Evolutionary conservation across 2,113 vertebrate genomes (phyloP).

Genomic region (Aldabrachelys gigantea): DNA sequence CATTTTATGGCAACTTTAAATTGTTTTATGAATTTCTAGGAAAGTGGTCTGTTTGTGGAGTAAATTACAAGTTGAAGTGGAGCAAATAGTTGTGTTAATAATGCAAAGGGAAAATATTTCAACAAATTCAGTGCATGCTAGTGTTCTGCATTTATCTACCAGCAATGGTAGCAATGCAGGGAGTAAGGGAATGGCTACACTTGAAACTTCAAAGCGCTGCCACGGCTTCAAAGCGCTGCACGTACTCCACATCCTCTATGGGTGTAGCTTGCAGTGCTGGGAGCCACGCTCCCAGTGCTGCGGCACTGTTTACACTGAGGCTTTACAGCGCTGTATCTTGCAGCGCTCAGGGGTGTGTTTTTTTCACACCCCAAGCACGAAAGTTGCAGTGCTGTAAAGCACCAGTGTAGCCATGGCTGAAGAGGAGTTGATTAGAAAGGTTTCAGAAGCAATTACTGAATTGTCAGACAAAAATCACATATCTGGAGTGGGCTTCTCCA

Average conservation of each 20-base stretch:
- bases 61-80: not conserved
- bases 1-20: not conserved
- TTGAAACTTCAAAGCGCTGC: too few species aligned
- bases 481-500: not conserved
- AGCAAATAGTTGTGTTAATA: not conserved
- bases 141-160: not conserved
- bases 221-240: too few species aligned
- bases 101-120: not conserved
- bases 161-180: not conserved
- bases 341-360: too few species aligned
- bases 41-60: not conserved
- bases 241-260: too few species aligned
- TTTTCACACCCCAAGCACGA: too few species aligned
- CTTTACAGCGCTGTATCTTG: too few species aligned
- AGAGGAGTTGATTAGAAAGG: not conserved
- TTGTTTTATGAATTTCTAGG: not conserved
- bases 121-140: not conserved
- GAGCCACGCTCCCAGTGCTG: too few species aligned
- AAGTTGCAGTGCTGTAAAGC: too few species aligned
- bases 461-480: not conserved
- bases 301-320: too few species aligned
- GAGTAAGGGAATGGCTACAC: too few species aligned
- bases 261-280: too few species aligned
- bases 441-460: not conserved
- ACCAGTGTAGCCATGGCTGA: not conserved